Evolutionary conservation across 2,113 vertebrate species (phyloP), one percentile per base, ranked within the genome.

Genomic region (Clupea harengus): DNA sequence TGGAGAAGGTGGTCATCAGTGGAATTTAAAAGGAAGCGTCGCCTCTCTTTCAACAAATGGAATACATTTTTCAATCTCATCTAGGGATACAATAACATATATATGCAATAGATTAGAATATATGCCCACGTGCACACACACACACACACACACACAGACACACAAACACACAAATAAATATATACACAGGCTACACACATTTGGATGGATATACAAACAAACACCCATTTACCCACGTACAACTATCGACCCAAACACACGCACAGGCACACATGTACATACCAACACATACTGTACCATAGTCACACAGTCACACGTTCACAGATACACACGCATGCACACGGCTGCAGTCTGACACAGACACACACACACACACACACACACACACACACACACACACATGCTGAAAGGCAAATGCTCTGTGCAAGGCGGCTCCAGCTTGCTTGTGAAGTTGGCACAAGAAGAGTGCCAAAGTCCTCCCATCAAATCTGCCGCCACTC

Each of bases 1-100:
- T 80, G 81, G 84, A 89, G n/a, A 88, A 87, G 82, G 89, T 89
- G 88, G n/a, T 86, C 85, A 86, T 88, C 82, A 84, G 67, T 50
- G 39, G 86, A 88, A 90, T 67, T 85, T 46, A n/a, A 78, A 87
- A 57, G 88, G 49, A 85, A 52, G 67, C 86, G 82, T 83, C 52
- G 82, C 45, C 45, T 81, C 64, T 82, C 20, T 64, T 28, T 25
- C 64, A 64, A 45, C 57, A 75, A 84, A 7, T 4, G n/a, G 78
- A 85, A 85, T n/a, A 22, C 15, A 39, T 75, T 75, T 86, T 50
- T 7, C 64, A 67, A 25, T 75, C 67, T 28, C 67, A 28, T 32
- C 67, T 10, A 32, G n/a, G 32, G 20, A 75, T 15, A 28, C 8
- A 13, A 15, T 1, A 28, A 9, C 8, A 75, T 67, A 39, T 75